These are phyloP conservation scores for Eulemur mongoz DNA, from an alignment of 2,797 vertebrate species.

Conservation along the genomic window DNA sequence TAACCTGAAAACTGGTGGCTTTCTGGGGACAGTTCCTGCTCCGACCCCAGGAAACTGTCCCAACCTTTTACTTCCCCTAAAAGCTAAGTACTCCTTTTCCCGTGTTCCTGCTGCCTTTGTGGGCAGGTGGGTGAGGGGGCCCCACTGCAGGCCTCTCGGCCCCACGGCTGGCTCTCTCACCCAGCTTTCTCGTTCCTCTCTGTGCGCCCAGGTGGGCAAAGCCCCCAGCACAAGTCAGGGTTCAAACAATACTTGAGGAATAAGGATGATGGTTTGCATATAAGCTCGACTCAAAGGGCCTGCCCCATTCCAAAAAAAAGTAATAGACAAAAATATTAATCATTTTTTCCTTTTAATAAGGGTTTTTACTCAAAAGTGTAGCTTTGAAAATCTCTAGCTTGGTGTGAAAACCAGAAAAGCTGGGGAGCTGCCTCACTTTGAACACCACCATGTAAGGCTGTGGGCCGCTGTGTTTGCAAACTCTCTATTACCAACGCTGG, in stretches of 20 bases:
- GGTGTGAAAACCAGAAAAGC: conserved; percentile 81
- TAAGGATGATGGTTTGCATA: background rate
- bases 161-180: background rate
- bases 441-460: conserved; percentile 66
- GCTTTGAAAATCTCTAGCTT: conserved; percentile 84
- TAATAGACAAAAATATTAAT: conserved; percentile 80
- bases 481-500: conserved; percentile 52
- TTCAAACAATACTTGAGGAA: background rate
- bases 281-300: background rate
- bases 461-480: conserved; percentile 64
- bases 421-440: conserved; percentile 72
- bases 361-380: conserved; percentile 84
- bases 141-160: background rate
- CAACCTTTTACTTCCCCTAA: background rate
- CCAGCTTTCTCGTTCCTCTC: background rate
- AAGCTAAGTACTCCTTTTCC: fast-evolving
- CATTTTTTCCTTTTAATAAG: conserved; percentile 86
- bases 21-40: background rate
- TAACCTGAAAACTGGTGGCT: background rate
- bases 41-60: background rate
- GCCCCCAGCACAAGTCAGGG: background rate
- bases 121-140: background rate
- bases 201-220: fast-evolving
- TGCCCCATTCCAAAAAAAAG: conserved; percentile 71
- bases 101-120: background rate